These are phyloP conservation scores for Zosterops japonicus DNA, from an alignment of 2,113 vertebrate species.

Conservation along the genomic window DNA sequence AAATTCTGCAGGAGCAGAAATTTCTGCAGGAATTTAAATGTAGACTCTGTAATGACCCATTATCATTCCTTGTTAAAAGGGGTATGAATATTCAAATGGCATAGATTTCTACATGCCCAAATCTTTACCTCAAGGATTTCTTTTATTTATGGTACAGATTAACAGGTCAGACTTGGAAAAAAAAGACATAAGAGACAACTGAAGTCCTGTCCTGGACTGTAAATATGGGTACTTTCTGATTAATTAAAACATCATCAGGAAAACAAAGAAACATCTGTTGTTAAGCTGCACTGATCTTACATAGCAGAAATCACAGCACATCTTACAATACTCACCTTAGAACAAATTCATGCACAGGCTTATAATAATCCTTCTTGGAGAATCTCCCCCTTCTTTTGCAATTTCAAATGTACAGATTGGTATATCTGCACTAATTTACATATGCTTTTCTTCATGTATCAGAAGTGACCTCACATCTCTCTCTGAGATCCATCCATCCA, in stretches of 20 bases:
- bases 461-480: background rate
- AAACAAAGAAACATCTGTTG: background rate
- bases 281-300: background rate
- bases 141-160: background rate
- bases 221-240: background rate
- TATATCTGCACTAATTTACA: fast-evolving
- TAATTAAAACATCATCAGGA: background rate
- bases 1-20: background rate
- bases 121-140: background rate
- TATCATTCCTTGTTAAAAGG: background rate
- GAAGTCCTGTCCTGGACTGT: background rate
- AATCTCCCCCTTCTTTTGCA: background rate
- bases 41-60: background rate
- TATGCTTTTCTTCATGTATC: background rate
- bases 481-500: background rate
- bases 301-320: background rate
- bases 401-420: background rate
- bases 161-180: background rate
- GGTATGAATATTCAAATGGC: background rate
- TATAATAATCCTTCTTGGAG: background rate
- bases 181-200: background rate
- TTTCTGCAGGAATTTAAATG: background rate
- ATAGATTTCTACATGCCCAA: background rate
- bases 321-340: background rate
- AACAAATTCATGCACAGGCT: background rate